These are phyloP conservation scores for Acrossocheilus fasciatus DNA, from an alignment of 2,797 vertebrate genomes.

Conservation along the genomic window DNA sequence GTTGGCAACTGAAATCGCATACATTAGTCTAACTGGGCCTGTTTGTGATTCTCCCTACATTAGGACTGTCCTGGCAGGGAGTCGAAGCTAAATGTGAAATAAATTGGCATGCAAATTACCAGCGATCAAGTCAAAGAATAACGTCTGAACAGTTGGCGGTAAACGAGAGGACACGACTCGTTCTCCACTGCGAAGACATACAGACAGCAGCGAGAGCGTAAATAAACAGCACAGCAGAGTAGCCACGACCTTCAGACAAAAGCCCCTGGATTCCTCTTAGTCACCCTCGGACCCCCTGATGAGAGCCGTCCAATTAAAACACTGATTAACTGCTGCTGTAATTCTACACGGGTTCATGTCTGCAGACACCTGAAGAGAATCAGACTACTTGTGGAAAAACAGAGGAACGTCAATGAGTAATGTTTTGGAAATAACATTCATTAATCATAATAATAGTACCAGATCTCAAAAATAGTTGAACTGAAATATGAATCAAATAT, in stretches of 20 bases:
- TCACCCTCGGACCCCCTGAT: neutral
- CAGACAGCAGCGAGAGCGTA: neutral
- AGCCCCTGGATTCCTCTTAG: slow-evolving; percentile 12
- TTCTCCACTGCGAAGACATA: neutral
- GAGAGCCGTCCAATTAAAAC: slow-evolving; percentile 22
- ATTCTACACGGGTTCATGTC: slow-evolving; percentile 10
- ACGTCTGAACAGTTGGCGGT: slow-evolving; percentile 30
- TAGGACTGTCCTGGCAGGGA: slow-evolving; percentile 24
- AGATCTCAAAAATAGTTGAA: neutral
- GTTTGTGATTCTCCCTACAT: slow-evolving; percentile 29
- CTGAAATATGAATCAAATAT: neutral
- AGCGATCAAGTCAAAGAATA: slow-evolving; percentile 34
- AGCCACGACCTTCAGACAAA: slow-evolving; percentile 17
- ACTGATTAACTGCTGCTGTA: slow-evolving; percentile 1
- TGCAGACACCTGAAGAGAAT: neutral
- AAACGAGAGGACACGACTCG: slow-evolving; percentile 19
- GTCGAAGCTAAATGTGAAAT: slow-evolving; percentile 45
- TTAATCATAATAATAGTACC: neutral
- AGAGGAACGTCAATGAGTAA: neutral
- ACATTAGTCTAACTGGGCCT: neutral
- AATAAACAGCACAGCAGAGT: slow-evolving; percentile 22
- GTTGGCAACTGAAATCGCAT: neutral
- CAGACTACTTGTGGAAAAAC: neutral
- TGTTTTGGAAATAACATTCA: neutral
- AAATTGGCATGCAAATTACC: slow-evolving; percentile 42